Conservation (phyloP, 2,888 invertebrate genomes). For the Idaea straminata region DNA sequence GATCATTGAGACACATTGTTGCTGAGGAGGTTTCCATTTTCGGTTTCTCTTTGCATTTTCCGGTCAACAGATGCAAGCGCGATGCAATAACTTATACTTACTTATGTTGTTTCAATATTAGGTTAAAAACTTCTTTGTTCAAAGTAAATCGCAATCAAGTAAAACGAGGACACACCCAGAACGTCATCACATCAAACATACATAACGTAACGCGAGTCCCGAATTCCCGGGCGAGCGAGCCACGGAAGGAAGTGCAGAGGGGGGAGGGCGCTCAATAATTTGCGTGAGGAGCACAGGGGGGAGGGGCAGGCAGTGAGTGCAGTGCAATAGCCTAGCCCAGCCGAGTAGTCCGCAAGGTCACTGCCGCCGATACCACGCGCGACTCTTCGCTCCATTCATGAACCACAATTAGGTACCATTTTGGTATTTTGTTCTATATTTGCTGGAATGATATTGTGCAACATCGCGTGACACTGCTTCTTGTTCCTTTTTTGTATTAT, state of each 20-base stretch:
- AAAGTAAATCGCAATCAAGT: too few relatives aligned
- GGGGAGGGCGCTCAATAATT: conserved; percentile 58
- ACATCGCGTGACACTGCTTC: conserved; percentile 3
- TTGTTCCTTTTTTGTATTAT: conserved; percentile 4
- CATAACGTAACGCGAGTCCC: conserved; percentile 50
- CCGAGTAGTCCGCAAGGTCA: conserved; percentile 64
- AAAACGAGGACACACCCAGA: too few relatives aligned
- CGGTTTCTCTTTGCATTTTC: too few relatives aligned
- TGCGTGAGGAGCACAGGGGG: conserved; percentile 49
- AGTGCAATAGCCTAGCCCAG: conserved; percentile 64
- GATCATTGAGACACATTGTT: neutral
- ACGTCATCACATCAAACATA: conserved; percentile 25
- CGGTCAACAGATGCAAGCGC: too few relatives aligned
- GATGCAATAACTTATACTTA: too few relatives aligned
- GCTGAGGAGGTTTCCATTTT: too few relatives aligned
- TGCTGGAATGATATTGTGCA: conserved; percentile 6
- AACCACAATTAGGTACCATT: conserved; percentile 51
- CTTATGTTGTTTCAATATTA: too few relatives aligned
- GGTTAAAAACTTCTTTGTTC: too few relatives aligned
- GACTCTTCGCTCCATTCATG: conserved; percentile 59
- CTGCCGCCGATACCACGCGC: conserved; percentile 60
- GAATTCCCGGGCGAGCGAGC: conserved; percentile 49
- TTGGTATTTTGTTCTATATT: conserved; percentile 35
- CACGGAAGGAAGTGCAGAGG: conserved; percentile 62
- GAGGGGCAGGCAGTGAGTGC: conserved; percentile 28